phyloP scores from a whole-genome alignment of 1,140 invertebrate genomes.

The Centruroides sculpturatus region DNA sequence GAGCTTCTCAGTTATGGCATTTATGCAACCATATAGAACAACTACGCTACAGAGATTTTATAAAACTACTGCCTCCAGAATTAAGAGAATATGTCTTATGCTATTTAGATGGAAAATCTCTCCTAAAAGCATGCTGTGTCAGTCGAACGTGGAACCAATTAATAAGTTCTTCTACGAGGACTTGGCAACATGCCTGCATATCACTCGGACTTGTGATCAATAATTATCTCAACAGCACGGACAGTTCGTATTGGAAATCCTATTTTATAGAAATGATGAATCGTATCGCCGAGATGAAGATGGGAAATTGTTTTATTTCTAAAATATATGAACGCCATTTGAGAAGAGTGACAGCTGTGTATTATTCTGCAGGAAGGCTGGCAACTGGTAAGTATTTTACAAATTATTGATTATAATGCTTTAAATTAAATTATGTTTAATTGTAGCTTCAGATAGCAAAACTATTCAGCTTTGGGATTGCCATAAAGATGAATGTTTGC shows the following conservation, averaged over 20 bases:
- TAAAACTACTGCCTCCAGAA: constrained; percentile 11
- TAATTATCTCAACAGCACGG: constrained; percentile 2
- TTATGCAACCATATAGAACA: constrained; percentile 2
- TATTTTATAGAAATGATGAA: constrained; percentile 12
- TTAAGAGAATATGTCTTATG: constrained; percentile 8
- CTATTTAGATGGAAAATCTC: constrained; percentile 9
- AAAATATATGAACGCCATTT: constrained; percentile 11
- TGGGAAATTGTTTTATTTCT: neutral
- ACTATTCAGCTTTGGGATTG: constrained; percentile 20
- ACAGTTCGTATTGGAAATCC: constrained; percentile 12
- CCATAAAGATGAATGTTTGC: constrained; percentile 12
- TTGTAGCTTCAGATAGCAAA: constrained; percentile 21
- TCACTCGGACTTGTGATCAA: constrained; percentile 2
- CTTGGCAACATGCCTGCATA: constrained; percentile 8
- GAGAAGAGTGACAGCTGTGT: constrained; percentile 18
- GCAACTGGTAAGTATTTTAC: constrained; percentile 17
- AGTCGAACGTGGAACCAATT: constrained; percentile 11
- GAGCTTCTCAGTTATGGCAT: constrained; percentile 6
- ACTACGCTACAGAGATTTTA: constrained; percentile 9
- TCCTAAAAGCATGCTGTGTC: constrained; percentile 8
- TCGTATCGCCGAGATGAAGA: constrained; percentile 7
- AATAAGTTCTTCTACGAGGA: constrained; percentile 6
- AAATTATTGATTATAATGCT: too few relatives aligned
- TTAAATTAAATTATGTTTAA: neutral
- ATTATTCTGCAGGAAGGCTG: constrained; percentile 19